Evolutionary conservation across 2,113 vertebrate genomes (phyloP), one percentile per base, ranked within the genome.

Genomic region (Hemiscyllium ocellatum): DNA sequence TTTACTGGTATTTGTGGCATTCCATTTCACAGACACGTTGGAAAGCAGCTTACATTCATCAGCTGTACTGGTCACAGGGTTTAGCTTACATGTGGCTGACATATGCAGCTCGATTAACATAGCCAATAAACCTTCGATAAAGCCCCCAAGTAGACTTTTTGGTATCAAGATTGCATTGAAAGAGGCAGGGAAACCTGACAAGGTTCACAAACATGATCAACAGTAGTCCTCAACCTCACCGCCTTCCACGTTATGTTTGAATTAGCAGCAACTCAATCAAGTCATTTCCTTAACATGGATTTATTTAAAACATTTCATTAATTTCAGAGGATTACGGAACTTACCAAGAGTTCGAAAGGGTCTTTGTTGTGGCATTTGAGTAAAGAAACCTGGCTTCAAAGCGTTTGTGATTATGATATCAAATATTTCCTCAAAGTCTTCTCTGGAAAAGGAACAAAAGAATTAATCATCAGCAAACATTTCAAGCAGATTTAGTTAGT

Each of bases 301-400:
- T 69, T 47, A 69, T 6, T 68, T 70, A 95, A 95, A 29, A 52
- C 52, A 95, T 95, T 95, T 26, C 22, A 95, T 95, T 76, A 13
- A 95, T 76, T 95, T 95, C 42, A 26, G 26, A 70, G 93, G 42
- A 33, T 76, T 42, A 93, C 0, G 61, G 50, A 96, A 97, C 98
- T 98, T 97, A 99, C 99, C 98, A 1, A 99, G 98, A 42, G 98
- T 99, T 96, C 98, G 97, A 96, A 99, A 99, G 89, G 98, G 98
- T 96, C 99, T 98, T 97, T 99, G 98, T 96, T 98, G 98, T 96
- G 99, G 99, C 17, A 97, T 97, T 96, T 98, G 97, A 7, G 98
- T 99, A 97, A 99, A 99, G 97, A 99, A 99, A 17, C 99, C 99
- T 89, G 99, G 99, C 97, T 99, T 99, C 96, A 99, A 96, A 96